phyloP scores from a whole-genome alignment of 35 echinoderm and acorn worm genomes.

The Eucidaris tribuloides region DNA sequence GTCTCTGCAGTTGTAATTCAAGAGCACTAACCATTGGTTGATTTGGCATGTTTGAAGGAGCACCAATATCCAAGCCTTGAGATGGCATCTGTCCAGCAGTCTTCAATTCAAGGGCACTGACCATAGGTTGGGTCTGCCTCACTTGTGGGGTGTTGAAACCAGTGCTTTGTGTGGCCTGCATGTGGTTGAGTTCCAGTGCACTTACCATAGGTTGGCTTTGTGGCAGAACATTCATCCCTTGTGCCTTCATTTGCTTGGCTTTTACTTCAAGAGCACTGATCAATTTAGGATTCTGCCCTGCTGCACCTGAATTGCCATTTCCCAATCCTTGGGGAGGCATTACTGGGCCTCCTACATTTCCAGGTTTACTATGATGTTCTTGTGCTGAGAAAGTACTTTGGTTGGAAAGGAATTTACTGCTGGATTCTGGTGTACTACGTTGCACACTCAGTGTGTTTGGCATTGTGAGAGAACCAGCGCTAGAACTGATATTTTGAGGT shows the following conservation, averaged over 20 bases:
- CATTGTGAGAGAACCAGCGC: no score
- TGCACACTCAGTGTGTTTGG: no score
- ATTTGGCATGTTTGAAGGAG: neutral
- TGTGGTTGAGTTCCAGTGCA: neutral
- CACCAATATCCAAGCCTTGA: neutral
- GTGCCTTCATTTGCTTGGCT: conserved; percentile 16
- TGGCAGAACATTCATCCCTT: neutral
- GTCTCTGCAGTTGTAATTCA: neutral
- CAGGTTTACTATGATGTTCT: no score
- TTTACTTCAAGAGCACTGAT: conserved; percentile 2
- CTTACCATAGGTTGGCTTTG: conserved; percentile 4
- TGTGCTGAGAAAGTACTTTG: no score
- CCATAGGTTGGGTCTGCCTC: neutral
- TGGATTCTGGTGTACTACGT: neutral
- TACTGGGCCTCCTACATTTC: no score
- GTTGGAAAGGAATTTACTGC: neutral
- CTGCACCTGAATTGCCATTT: neutral
- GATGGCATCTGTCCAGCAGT: neutral
- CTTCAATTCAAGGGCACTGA: conserved; percentile 3
- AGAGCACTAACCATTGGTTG: conserved; percentile 12
- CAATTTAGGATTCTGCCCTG: neutral
- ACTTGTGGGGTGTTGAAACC: neutral
- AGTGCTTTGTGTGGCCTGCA: neutral
- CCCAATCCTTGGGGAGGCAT: no score
- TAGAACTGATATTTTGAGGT: no score